phyloP scores from a whole-genome alignment of 1,140 invertebrate genomes.

The Drosophila cardini region DNA sequence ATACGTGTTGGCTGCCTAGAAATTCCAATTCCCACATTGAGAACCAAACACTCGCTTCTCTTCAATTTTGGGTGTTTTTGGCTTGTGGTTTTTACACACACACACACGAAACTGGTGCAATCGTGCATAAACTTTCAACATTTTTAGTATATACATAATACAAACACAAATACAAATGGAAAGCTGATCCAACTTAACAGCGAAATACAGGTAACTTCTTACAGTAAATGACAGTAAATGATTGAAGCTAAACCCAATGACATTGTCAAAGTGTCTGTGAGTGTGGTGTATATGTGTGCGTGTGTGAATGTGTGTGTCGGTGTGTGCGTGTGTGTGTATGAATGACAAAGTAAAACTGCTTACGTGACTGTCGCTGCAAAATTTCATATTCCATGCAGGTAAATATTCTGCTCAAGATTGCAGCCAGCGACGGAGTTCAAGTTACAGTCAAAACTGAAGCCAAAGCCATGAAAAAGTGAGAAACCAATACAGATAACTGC shows the following conservation, averaged over 20 bases:
- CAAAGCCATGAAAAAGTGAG: constrained; percentile 74
- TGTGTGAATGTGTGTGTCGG: constrained; percentile 41
- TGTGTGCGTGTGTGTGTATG: constrained; percentile 27
- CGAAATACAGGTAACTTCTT: constrained; percentile 58
- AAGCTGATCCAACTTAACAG: constrained; percentile 21
- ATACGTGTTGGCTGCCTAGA: constrained; percentile 39
- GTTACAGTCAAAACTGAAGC: constrained; percentile 43
- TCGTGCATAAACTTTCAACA: constrained; percentile 70
- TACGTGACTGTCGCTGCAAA: constrained; percentile 62
- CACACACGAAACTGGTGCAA: constrained; percentile 56
- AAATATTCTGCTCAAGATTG: constrained; percentile 74
- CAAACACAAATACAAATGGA: constrained; percentile 29
- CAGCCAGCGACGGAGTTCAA: constrained; percentile 34
- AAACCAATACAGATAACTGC: constrained; percentile 79
- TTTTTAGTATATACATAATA: constrained; percentile 54
- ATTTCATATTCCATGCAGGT: constrained; percentile 77
- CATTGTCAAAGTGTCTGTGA: constrained; percentile 11
- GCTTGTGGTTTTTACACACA: constrained; percentile 1
- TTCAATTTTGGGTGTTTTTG: background rate
- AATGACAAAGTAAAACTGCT: constrained; percentile 79
- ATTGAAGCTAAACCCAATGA: constrained; percentile 62
- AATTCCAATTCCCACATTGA: constrained; percentile 25
- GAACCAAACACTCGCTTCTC: background rate
- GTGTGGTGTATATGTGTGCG: constrained; percentile 30
- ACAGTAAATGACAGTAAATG: constrained; percentile 81